Percentiles rank a stretch among this genome's conserved stretches.
These are phyloP conservation scores for Scomber scombrus DNA, from an alignment of 2,113 vertebrate species.

Conservation along the genomic window DNA sequence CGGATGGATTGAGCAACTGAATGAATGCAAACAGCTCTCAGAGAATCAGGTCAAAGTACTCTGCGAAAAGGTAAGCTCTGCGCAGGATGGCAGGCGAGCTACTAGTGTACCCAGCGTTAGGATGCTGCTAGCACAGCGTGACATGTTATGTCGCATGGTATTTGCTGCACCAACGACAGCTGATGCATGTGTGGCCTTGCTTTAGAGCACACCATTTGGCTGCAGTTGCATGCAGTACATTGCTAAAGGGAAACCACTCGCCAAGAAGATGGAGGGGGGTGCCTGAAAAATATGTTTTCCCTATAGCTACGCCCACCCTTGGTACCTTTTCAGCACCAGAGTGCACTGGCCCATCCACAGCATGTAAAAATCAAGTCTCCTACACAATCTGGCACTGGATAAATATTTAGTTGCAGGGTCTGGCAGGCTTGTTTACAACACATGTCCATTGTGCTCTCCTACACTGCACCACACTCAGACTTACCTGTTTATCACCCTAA, in stretches of 20 bases:
- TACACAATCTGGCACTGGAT: neutral
- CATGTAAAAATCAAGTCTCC: neutral
- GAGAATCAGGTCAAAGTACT: conserved; percentile 96
- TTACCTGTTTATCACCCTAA: conserved; percentile 16
- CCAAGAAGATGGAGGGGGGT: conserved; percentile 68
- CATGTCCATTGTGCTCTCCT: neutral
- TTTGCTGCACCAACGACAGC: neutral
- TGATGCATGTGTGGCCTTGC: conserved; percentile 36
- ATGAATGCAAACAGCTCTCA: conserved; percentile 95
- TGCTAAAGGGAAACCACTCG: conserved; percentile 17
- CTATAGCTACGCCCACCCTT: conserved; percentile 67
- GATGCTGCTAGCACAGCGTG: neutral
- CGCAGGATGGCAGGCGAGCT: conserved; percentile 9
- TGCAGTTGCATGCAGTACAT: conserved; percentile 36
- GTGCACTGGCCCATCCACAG: conserved; percentile 21
- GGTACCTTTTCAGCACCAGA: conserved; percentile 31
- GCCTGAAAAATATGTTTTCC: conserved; percentile 47
- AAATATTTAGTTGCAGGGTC: neutral
- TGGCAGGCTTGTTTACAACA: neutral
- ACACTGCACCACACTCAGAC: neutral
- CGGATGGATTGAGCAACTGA: conserved; percentile 96
- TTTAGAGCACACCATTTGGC: conserved; percentile 54
- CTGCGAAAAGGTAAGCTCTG: conserved; percentile 91
- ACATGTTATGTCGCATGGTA: neutral
- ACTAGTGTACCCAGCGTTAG: neutral